Percentiles rank a stretch among this genome's conserved stretches.
Conservation (phyloP, 2,888 invertebrate species). For the Heliconius sara region DNA sequence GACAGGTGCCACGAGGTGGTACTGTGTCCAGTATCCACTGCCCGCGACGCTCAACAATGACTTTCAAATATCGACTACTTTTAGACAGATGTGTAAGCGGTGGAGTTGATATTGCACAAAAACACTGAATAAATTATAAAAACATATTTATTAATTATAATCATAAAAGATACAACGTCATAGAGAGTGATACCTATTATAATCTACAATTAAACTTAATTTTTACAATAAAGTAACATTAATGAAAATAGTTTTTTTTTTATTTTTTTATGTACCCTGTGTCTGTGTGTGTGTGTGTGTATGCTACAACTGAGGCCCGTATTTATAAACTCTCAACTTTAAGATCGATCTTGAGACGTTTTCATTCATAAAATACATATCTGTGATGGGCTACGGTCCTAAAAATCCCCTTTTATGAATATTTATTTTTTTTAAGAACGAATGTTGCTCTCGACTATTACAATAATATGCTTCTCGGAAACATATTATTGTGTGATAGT, state of each 20-base stretch:
- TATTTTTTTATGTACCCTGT: conserved; percentile 8
- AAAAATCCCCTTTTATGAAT: background rate
- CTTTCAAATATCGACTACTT: background rate
- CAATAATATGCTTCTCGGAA: no score
- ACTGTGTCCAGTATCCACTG: background rate
- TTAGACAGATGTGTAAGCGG: background rate
- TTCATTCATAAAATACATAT: no score
- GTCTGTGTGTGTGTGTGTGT: no score
- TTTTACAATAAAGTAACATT: conserved; percentile 17
- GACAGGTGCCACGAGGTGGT: background rate
- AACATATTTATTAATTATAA: conserved; percentile 19
- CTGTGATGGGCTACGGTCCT: no score
- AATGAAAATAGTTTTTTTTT: background rate
- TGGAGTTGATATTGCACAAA: background rate
- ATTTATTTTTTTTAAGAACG: background rate
- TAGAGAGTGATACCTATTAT: conserved; percentile 9
- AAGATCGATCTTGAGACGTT: no score
- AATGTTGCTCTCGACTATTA: background rate
- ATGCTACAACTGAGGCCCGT: background rate
- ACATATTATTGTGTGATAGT: no score
- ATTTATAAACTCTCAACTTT: no score
- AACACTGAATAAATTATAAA: conserved; percentile 13
- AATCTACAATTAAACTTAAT: conserved; percentile 5
- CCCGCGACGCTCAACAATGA: background rate
- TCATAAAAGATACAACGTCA: conserved; percentile 11